These are phyloP conservation scores for Cecropterus lyciades DNA, from an alignment of 1,140 invertebrate species.

Conservation along the genomic window DNA sequence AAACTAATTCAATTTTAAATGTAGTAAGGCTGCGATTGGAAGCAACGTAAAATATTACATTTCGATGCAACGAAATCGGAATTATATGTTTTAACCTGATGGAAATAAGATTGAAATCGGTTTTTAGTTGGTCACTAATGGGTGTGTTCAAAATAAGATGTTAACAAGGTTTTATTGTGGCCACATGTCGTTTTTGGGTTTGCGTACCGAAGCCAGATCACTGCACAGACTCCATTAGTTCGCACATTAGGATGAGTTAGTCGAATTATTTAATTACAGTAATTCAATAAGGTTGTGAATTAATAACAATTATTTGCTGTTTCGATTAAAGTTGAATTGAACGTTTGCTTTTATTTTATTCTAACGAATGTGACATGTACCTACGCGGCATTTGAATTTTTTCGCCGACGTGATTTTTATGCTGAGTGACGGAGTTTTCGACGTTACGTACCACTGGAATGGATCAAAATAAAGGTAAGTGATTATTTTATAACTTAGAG, in stretches of 20 bases:
- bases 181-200: conserved; percentile 65
- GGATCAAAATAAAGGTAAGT: conserved; percentile 75
- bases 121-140: conserved; percentile 17
- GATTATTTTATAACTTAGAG: too few relatives aligned
- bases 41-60: not conserved
- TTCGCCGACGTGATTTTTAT: conserved; percentile 28
- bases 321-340: conserved; percentile 62
- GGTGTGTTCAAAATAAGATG: conserved; percentile 57
- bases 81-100: conserved; percentile 13
- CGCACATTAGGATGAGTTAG: conserved; percentile 80
- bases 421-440: conserved; percentile 38
- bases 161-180: conserved; percentile 54
- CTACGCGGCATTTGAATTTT: conserved; percentile 35
- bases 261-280: conserved; percentile 82
- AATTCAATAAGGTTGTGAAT: conserved; percentile 80
- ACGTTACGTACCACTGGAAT: conserved; percentile 46
- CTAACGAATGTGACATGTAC: conserved; percentile 43
- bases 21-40: conserved; percentile 30
- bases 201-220: conserved; percentile 71
- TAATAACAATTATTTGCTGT: conserved; percentile 78
- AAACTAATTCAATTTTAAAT: conserved; percentile 22
- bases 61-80: conserved; percentile 5
- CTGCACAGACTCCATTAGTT: conserved; percentile 79
- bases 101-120: conserved; percentile 19
- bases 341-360: conserved; percentile 53